Base-by-base conservation (phyloP, 2,888 invertebrate genomes). In the Noctua janthina region DNA sequence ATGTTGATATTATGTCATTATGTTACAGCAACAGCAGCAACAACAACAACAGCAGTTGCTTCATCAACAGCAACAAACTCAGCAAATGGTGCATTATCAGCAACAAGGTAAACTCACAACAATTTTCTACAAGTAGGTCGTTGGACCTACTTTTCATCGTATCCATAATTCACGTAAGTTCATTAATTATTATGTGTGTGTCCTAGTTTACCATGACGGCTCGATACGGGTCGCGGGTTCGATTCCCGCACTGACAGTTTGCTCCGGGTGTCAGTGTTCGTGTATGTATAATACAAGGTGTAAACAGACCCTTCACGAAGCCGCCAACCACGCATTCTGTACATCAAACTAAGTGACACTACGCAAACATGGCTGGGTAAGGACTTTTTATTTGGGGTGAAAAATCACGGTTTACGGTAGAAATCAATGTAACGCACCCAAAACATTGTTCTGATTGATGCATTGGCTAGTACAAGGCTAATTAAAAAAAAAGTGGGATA, bases 51-150 rank as follows among this genome's bases (percentile, higher is more conserved):
- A 94, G 20, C 92, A 93, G 77, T 90, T 93, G 23, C 87, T 92
- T 15, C 91, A 97, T 68, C 97, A 97, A 79, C 96, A 96, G 77
- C 97, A 94, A 82, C 94, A 94, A 92, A 95, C 95, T 83, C 97
- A 93, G 89, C 97, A 93, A 91, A 94, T 96, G 86, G 88, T 88
- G 78, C 96, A 96, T 83, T 96, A 96, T 81, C 96, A 96, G 84
- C 96, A 95, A 86, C 96, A 96, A 94, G 95, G 95, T 89, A 56
- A 80, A 79, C 62, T 64, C 13, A 64, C 23, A 56, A n/a, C 6
- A 29, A 56, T 43, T 77, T 23, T 5, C 3, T 35, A 20, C 35
- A 46, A 39, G 15, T 49, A 49, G 46, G 35, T 54, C n/a, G 20
- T 59, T 49, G 23, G 11, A n/a, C 20, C 20, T 64, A 46, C n/a